phyloP scores from a whole-genome alignment of 2,113 vertebrate species.

The Steatornis caripensis region DNA sequence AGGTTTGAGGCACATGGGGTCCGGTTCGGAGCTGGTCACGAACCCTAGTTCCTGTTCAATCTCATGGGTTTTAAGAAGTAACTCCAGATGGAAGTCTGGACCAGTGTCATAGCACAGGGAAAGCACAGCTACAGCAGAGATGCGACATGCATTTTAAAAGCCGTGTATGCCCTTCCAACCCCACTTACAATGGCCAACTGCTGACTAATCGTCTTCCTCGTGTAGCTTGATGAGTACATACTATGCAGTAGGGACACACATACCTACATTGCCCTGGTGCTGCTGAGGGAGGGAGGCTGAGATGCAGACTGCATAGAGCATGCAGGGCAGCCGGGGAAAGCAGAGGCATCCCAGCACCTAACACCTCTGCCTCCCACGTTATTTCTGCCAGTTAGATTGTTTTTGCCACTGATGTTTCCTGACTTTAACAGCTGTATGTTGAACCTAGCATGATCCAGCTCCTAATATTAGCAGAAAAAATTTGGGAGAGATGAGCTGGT shows the following conservation, averaged over 20 bases:
- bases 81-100: not conserved
- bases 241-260: not conserved
- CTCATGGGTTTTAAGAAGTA: not conserved
- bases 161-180: not conserved
- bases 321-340: not conserved
- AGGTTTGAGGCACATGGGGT: fast-evolving
- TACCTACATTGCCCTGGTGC: not conserved
- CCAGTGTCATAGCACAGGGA: not conserved
- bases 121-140: not conserved
- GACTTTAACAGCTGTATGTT: not conserved
- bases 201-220: not conserved
- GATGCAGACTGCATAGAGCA: not conserved
- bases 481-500: not conserved
- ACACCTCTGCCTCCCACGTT: not conserved
- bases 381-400: not conserved
- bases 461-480: not conserved
- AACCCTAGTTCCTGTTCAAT: not conserved
- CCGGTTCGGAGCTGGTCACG: not conserved
- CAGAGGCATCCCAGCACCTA: not conserved
- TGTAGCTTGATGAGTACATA: not conserved
- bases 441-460: not conserved
- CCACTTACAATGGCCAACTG: not conserved
- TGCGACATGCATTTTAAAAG: not conserved
- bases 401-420: not conserved
- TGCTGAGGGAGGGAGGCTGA: not conserved